Conservation (phyloP, 1,140 invertebrate species). For the Brachionus asplanchnoidis region DNA sequence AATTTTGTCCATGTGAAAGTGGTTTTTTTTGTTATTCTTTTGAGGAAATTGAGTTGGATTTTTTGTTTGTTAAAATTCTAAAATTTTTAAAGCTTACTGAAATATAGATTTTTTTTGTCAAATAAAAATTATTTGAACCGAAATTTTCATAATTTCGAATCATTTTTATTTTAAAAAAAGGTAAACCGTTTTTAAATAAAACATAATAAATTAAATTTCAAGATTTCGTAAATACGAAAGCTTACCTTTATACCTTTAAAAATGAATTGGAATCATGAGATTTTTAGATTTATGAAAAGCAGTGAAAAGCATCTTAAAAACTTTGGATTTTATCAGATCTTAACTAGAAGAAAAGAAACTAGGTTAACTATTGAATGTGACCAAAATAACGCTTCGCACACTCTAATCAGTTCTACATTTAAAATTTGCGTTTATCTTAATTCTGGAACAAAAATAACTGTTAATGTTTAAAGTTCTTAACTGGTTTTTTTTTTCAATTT, state of each 20-base stretch:
- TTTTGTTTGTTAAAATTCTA: not conserved
- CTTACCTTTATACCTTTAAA: not conserved
- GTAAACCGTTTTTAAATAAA: not conserved
- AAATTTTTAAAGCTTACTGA: not conserved
- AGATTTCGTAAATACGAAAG: conserved; percentile 20
- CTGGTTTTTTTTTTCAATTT: not conserved
- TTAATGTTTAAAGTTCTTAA: not conserved
- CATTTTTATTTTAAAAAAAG: not conserved
- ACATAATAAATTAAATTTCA: conserved; percentile 20
- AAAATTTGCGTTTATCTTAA: not conserved
- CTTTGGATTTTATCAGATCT: not conserved
- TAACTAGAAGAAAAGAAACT: not conserved
- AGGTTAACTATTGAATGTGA: not conserved
- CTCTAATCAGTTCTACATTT: not conserved
- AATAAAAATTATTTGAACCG: not conserved
- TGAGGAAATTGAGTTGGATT: not conserved
- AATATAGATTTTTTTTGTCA: not conserved
- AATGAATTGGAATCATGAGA: not conserved
- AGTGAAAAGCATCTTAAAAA: not conserved
- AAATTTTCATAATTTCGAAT: conserved; percentile 15
- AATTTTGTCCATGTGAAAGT: not conserved
- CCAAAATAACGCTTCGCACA: not conserved
- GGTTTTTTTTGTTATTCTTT: not conserved
- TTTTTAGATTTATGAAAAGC: not conserved
- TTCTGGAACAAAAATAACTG: not conserved